phyloP scores from a whole-genome alignment of 2,888 invertebrate species.

The Drosophila trichaetosa region DNA sequence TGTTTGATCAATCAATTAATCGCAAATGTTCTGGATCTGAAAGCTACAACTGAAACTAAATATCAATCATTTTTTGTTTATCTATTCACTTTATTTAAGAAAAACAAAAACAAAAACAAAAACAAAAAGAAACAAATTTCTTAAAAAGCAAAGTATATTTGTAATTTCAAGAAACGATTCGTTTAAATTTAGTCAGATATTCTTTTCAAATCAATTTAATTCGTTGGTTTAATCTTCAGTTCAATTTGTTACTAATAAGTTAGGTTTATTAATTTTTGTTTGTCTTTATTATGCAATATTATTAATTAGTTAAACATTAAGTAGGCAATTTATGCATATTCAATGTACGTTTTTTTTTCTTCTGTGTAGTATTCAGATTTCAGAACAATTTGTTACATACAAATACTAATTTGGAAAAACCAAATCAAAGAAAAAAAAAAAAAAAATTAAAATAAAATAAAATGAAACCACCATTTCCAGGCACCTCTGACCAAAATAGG shows the following conservation, averaged over 20 bases:
- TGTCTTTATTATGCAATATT: not conserved
- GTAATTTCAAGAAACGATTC: not conserved
- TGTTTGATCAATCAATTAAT: conserved; percentile 16
- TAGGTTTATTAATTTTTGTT: not conserved
- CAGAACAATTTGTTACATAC: conserved; percentile 30
- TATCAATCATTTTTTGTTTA: not conserved
- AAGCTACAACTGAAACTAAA: conserved; percentile 17
- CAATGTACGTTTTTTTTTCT: not conserved
- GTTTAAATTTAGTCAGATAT: not conserved
- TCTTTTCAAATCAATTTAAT: not conserved
- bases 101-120: not conserved
- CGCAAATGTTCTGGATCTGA: conserved; percentile 40
- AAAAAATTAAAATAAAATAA: conserved; percentile 47
- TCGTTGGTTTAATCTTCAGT: not conserved
- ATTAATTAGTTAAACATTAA: not conserved
- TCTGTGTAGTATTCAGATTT: conserved; percentile 21
- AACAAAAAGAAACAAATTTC: not conserved
- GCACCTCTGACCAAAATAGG: conserved; percentile 91
- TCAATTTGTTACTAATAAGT: not conserved
- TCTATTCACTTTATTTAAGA: not conserved
- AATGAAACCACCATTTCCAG: conserved; percentile 86
- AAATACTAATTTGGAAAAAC: conserved; percentile 25
- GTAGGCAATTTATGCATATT: not conserved
- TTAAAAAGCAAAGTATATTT: not conserved
- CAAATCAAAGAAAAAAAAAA: conserved; percentile 13